Conservation (phyloP, 2,888 invertebrate species). For the Dynastes hyllus region DNA sequence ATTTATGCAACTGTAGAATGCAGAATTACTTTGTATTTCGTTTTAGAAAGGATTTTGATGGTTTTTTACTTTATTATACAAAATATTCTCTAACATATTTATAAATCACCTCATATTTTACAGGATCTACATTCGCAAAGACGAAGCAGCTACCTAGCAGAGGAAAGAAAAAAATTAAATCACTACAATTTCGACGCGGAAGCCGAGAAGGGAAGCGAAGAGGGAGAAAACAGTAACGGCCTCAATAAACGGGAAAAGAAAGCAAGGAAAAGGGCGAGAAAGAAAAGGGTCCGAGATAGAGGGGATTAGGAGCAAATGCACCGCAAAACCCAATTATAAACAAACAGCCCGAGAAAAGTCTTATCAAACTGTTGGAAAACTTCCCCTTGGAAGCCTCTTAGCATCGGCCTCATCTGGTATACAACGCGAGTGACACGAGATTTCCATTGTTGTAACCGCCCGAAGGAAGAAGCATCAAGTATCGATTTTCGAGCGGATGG, state of each 20-base stretch:
- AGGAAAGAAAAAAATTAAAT: too few relatives aligned
- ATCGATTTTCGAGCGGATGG: constrained; percentile 36
- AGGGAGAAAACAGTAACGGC: not conserved
- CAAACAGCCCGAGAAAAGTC: constrained; percentile 40
- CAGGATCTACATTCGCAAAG: too few relatives aligned
- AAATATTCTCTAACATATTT: too few relatives aligned
- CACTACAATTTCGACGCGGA: too few relatives aligned
- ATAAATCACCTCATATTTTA: too few relatives aligned
- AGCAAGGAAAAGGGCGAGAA: constrained; percentile 13
- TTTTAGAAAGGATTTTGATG: too few relatives aligned
- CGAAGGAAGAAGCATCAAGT: constrained; percentile 42
- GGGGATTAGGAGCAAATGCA: constrained; percentile 47
- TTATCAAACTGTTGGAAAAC: constrained; percentile 47
- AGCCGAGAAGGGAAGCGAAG: too few relatives aligned
- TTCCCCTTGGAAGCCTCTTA: constrained; percentile 38
- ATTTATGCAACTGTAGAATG: too few relatives aligned
- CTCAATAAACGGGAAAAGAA: constrained; percentile 1
- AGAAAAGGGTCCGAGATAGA: constrained; percentile 34
- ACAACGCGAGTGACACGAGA: constrained; percentile 46
- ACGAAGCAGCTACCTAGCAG: too few relatives aligned
- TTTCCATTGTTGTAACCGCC: constrained; percentile 41
- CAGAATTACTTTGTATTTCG: too few relatives aligned
- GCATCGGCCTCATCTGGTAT: constrained; percentile 46
- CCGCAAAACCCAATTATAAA: constrained; percentile 47
- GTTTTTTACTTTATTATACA: too few relatives aligned